Conservation (phyloP, 2,888 invertebrate genomes). For the Scaptomyza cyrtandrae region DNA sequence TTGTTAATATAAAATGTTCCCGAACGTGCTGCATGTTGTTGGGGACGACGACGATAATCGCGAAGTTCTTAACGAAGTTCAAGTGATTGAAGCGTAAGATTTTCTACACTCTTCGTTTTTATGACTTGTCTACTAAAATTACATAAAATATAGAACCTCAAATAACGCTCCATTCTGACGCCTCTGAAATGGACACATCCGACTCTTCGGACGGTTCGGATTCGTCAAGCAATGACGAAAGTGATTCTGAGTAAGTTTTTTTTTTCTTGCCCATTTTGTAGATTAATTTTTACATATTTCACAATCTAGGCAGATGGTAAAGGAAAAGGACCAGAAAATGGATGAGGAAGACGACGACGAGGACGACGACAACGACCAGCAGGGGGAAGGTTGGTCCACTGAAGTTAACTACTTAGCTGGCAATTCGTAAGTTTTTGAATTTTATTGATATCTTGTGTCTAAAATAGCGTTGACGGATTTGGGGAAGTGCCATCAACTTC, state of each 20-base stretch:
- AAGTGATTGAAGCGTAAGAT: slow-evolving; percentile 4
- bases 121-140: no score
- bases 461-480: not conserved
- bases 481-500: not conserved
- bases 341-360: not conserved
- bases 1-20: not conserved
- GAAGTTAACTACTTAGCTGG: slow-evolving; percentile 33
- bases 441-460: not conserved
- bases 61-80: not conserved
- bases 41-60: slow-evolving; percentile 46
- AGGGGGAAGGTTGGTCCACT: not conserved
- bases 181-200: not conserved
- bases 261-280: not conserved
- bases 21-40: slow-evolving; percentile 47
- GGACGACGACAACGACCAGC: not conserved
- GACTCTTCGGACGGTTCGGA: not conserved
- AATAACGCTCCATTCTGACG: no score
- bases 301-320: no score
- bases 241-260: slow-evolving; percentile 30
- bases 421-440: slow-evolving; percentile 38
- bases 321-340: no score
- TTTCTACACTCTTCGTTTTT: not conserved
- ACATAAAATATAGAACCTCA: not conserved
- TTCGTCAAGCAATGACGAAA: not conserved
- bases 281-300: not conserved